Conservation (phyloP, 2,113 vertebrate genomes). For the Tylochromis polylepis region DNA sequence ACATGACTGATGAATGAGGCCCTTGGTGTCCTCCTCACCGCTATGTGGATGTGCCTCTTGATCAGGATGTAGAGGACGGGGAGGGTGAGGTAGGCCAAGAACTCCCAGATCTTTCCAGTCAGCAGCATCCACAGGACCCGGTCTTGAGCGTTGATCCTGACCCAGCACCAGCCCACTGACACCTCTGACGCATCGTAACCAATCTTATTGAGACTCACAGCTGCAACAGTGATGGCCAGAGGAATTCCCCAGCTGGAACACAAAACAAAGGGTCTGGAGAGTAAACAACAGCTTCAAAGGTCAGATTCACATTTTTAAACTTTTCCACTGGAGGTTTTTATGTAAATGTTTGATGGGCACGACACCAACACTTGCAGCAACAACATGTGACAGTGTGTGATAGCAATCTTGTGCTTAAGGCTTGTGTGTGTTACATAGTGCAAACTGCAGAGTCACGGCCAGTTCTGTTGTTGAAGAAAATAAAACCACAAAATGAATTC, state of each 20-base stretch:
- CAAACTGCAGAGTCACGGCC: background rate
- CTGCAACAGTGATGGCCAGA: conserved; percentile 79
- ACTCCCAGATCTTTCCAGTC: conserved; percentile 91
- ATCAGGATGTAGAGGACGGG: conserved; percentile 89
- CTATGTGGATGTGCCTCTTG: conserved; percentile 85
- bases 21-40: conserved; percentile 68
- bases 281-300: background rate
- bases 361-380: background rate
- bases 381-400: conserved; percentile 18
- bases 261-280: background rate
- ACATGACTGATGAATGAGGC: background rate
- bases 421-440: background rate
- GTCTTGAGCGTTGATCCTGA: conserved; percentile 79
- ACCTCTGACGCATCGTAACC: conserved; percentile 92
- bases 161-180: conserved; percentile 97
- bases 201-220: conserved; percentile 85
- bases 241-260: conserved; percentile 87
- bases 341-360: background rate
- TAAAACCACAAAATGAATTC: background rate
- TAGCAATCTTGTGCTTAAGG: background rate
- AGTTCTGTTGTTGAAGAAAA: background rate
- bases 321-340: background rate
- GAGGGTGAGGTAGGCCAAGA: conserved; percentile 86
- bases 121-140: conserved; percentile 91
- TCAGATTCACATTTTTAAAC: background rate